Base-by-base conservation (phyloP, 2,113 vertebrate species). In the Bos indicus region DNA sequence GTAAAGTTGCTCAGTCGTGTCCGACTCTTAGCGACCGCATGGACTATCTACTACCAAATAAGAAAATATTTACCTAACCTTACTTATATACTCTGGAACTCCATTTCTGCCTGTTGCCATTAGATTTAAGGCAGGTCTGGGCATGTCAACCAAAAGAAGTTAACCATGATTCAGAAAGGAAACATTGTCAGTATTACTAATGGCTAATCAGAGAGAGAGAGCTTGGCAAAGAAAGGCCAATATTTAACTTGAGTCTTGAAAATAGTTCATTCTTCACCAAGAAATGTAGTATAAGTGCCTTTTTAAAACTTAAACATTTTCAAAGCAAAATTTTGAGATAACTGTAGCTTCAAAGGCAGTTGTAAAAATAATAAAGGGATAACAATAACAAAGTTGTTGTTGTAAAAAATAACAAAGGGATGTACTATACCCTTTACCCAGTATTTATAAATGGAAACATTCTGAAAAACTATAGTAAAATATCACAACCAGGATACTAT, bases 11-110 rank as follows among this genome's bases (percentile, higher is more conserved):
- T 62, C 28, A 30, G 59, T 15, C 28, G 0, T 62, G 59, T 62
- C 59, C 1, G 0, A 14, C 28, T 62, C 26, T 60, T 30, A 30
- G 59, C 1, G 2, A 62, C 59, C 2, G 5, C 6, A 62, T 7
- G 59, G 28, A 30, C 59, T 62, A 9, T 36, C 28, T 30, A 56
- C 48, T 9, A 78, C 7, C 48, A 64, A 36, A 57, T 10, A 57
- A 40, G 67, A 71, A 71, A 74, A 51, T 9, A 1, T 30, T 74
- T 6, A 17, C 5, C 57, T 54, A 5, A 9, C 4, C 25, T 51
- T 88, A 19, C 1, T 28, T 56, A 82, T 16, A 26, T 57, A 90
- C 3, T 64, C 0, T 43, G n/a, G 2, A 23, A 19, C 81, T 48
- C 28, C 10, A 91, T 67, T 80, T 91, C 17, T 80, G n/a, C 10